Evolutionary conservation across 2,797 vertebrate species (phyloP), one percentile per base, ranked within the genome.

Genomic region (Zalophus californianus): DNA sequence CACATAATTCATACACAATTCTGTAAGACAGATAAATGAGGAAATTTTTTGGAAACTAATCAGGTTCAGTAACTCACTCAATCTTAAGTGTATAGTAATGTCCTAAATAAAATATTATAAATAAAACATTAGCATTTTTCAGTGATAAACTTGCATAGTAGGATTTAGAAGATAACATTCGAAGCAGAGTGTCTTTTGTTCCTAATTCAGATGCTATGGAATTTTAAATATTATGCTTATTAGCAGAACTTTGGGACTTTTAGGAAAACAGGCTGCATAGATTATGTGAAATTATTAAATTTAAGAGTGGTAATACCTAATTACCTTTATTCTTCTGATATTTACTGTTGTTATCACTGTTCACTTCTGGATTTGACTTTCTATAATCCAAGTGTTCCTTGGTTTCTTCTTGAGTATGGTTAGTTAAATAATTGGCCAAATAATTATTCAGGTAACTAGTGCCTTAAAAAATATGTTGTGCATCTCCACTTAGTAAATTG

Each of bases 391-490:
- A n/a, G 27, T 10, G 5, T 27, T 86, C 23, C 15, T 62, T 23
- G 41, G 3, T 75, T 82, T 95, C 56, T 64, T 87, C 78, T 44
- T 29, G 48, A 84, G 14, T 54, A 23, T 10, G 21, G 4, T 27
- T 93, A 52, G 21, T 75, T 90, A 92, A 77, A 54, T 68, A 48
- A 68, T 56, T 73, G 25, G n/a, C n/a, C 85, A 96, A 91, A 79
- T 79, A 64, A n/a, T 93, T 38, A 68, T 29, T 66, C n/a, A n/a
- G 18, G 7, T 56, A 73, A 73, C 50, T 35, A 91, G 60, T 52
- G 14, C 15, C 66, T 91, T 56, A 79, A 78, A n/a, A 44, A 32
- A 9, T 29, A 56, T 1, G 21, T 23, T 73, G 20, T 35, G 14
- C 3, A 54, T 6, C 23, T 80, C 38, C 32, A 52, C 15, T 80